Percentiles rank a stretch among this genome's conserved stretches.
These are phyloP conservation scores for Planococcus citri DNA, from an alignment of 1,140 invertebrate species.

Conservation along the genomic window DNA sequence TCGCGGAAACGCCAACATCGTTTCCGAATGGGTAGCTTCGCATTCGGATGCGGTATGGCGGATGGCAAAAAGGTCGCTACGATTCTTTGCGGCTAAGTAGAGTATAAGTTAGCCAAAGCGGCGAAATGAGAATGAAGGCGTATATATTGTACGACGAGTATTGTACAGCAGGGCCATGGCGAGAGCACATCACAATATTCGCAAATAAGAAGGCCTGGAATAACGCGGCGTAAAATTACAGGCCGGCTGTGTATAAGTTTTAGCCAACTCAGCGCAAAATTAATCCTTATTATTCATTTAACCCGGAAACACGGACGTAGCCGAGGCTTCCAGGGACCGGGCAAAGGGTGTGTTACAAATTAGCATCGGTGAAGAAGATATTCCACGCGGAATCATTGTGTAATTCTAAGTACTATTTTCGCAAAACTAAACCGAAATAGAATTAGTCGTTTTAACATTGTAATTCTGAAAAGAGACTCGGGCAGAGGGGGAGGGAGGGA, in stretches of 20 bases:
- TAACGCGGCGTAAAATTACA: background rate
- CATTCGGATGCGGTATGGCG: no score
- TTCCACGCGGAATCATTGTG: background rate
- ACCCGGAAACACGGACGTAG: background rate
- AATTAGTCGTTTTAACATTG: background rate
- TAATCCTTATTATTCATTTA: slow-evolving; percentile 8
- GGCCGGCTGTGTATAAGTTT: background rate
- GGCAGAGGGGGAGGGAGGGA: background rate
- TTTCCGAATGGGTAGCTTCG: no score
- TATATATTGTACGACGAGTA: no score
- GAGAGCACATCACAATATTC: no score
- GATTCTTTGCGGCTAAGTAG: no score
- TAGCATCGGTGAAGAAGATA: background rate
- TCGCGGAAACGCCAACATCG: no score
- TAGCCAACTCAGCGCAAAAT: background rate
- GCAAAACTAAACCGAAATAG: slow-evolving; percentile 6
- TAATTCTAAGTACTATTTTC: background rate
- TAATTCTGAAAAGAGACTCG: background rate
- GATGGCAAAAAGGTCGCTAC: no score
- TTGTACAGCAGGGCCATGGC: no score
- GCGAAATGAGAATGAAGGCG: no score
- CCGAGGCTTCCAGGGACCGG: no score
- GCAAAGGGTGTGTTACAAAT: background rate
- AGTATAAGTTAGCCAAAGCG: no score
- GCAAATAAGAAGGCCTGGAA: no score